These are phyloP conservation scores for Antedon mediterranea DNA, from an alignment of 53 echinoderm and acorn worm genomes.

Conservation along the genomic window DNA sequence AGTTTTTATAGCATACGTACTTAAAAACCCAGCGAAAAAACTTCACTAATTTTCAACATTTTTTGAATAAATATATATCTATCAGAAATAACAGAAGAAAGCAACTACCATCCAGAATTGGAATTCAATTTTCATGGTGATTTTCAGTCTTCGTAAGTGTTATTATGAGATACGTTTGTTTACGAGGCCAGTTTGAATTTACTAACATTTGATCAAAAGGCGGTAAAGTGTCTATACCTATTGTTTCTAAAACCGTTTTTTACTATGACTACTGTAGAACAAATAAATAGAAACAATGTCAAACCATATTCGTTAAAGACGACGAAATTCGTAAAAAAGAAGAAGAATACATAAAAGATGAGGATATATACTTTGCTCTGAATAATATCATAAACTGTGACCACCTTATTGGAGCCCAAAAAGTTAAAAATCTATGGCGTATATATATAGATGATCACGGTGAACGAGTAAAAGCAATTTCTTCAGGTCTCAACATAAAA, in stretches of 20 bases:
- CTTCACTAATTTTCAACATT: no score
- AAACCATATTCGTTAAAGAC: not conserved
- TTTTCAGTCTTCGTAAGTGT: no score
- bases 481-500: not conserved
- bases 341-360: not conserved
- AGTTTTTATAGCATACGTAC: no score
- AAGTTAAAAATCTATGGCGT: not conserved
- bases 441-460: not conserved
- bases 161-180: no score
- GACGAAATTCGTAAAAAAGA: not conserved
- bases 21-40: no score
- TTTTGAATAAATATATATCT: no score
- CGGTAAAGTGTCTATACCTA: no score
- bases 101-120: no score
- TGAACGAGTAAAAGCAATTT: not conserved
- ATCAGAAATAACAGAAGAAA: no score
- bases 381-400: not conserved
- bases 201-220: no score
- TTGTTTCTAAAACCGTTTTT: not conserved
- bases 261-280: not conserved
- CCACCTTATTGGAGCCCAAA: not conserved
- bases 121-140: no score
- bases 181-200: no score
- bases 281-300: not conserved
- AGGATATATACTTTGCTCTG: not conserved